Base-by-base conservation (phyloP, 2,888 invertebrate species). In the Nymphalis c-album region DNA sequence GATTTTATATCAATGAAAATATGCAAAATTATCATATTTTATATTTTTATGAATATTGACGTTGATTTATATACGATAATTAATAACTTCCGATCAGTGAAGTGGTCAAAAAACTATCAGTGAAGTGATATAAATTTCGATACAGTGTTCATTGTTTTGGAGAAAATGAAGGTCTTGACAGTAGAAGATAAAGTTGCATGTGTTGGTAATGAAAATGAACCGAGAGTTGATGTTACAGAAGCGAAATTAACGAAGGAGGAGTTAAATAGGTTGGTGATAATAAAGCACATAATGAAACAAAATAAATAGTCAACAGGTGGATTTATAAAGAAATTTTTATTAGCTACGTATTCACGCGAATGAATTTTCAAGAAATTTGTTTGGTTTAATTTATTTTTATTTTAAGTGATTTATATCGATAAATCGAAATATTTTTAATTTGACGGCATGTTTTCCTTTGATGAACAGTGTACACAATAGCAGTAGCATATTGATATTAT, bases 141-240 rank as follows among this genome's bases (percentile, higher is more conserved):
- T 31, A 7, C 47, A 50, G 59, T 63, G 59, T 18, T 35, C 13
- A 50, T 40, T 50, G 26, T 62, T 64, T 18, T 59, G 31, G 17
- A n/a, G 45, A 72, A 76, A 72, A 92, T 92, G 91, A 92, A 92
- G 85, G 91, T 92, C 76, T 75, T 92, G 67, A 83, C 85, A 20
- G 88, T 83, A 67, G 83, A 82, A 74, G 87, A 90, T 71, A 87
- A 90, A 74, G 88, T 90, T 67, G 82, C 82, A 48, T 82, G 81
- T 80, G 89, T 90, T 65, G 87, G 85, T 20, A 81, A 81, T 61
- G 86, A 81, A 31, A 88, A 87, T 70, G 90, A 90, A 70, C 88
- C 91, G 3, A 83, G 85, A 16, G 88, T 90, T 60, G 85, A 83
- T 58, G 73, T 67, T 51, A 80, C 80, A 55, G 84, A 83, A 16